Base-by-base conservation (phyloP, 2,888 invertebrate species). In the Crepidodera aurea region DNA sequence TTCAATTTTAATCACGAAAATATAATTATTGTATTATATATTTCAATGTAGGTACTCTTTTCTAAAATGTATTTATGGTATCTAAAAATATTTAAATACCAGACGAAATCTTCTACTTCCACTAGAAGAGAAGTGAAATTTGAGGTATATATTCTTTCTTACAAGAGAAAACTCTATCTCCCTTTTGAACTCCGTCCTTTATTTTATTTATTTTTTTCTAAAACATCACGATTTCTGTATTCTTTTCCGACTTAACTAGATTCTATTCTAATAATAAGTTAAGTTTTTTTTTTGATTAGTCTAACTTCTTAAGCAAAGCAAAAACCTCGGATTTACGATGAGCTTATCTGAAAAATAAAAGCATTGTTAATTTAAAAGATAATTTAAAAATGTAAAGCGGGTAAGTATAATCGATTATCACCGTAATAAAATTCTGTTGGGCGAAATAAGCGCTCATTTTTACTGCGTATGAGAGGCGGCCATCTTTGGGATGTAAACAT, bases 181-280 rank as follows among this genome's bases (percentile, higher is more conserved):
- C 40, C 37, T 37, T 8, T 10, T 55, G 13, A 44, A 39, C 10
- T 8, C 13, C 13, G 42, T 51, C 37, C 34, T 51, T 42, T n/a
- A n/a, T n/a, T n/a, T 39, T 22, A 51, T 55, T n/a, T 56, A 19
- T 50, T 51, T 53, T 29, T 57, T 50, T 53, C 53, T 61, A 50
- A 51, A 68, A 70, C 70, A 70, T 71, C 69, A 67, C 70, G 70
- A 71, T 71, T 69, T 72, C 69, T 68, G 70, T 70, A 72, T 70
- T 70, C 66, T 66, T 71, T 73, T 64, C 69, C 70, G 64, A 67
- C 69, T 72, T 72, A 74, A 62, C 68, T 69, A 70, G 60, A 60
- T 34, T 64, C 71, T 72, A 73, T 34, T 69, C 72, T 73, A 73
- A 66, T 57, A 72, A 71, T 71, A 72, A 74, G 72, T 73, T 74